A percentile compares a stretch with the other conserved stretches of the same genome.
Conservation (phyloP, 2,113 vertebrate genomes). For the Okapia johnstoni region DNA sequence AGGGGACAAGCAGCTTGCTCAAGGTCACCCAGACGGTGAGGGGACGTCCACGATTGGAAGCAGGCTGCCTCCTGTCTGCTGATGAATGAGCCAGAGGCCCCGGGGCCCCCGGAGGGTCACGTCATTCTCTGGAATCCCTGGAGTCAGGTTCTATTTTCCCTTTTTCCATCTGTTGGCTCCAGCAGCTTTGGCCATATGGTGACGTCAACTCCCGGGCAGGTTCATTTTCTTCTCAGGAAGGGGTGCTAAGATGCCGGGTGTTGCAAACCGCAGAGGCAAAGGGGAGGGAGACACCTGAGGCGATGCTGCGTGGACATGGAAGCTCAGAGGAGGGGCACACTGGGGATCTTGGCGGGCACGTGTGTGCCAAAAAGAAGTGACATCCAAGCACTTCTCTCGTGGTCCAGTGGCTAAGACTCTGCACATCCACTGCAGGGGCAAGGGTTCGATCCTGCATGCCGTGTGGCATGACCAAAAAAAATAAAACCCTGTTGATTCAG, state of each 20-base stretch:
- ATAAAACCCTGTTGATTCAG: fast-evolving
- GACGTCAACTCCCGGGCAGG: conserved; percentile 14
- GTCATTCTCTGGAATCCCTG: neutral
- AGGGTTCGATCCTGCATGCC: neutral
- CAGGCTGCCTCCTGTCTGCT: neutral
- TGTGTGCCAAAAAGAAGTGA: fast-evolving
- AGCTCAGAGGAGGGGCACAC: fast-evolving
- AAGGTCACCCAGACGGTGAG: neutral
- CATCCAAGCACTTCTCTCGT: neutral
- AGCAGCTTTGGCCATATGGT: conserved; percentile 20
- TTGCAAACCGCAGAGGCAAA: neutral
- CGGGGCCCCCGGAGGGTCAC: neutral
- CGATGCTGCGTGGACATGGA: fast-evolving
- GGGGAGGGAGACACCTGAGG: neutral
- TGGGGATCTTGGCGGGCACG: fast-evolving
- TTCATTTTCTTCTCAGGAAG: conserved; percentile 58
- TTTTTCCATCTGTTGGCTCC: conserved; percentile 42
- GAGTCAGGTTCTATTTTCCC: neutral
- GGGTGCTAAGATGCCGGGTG: neutral
- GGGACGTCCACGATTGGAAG: fast-evolving
- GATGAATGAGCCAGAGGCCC: neutral
- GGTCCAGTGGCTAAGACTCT: neutral
- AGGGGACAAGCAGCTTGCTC: neutral
- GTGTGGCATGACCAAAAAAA: neutral
- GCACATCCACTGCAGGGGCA: neutral